These are phyloP conservation scores for Ommatoiulus sabulosus DNA, from an alignment of 2,888 invertebrate species.

Conservation along the genomic window DNA sequence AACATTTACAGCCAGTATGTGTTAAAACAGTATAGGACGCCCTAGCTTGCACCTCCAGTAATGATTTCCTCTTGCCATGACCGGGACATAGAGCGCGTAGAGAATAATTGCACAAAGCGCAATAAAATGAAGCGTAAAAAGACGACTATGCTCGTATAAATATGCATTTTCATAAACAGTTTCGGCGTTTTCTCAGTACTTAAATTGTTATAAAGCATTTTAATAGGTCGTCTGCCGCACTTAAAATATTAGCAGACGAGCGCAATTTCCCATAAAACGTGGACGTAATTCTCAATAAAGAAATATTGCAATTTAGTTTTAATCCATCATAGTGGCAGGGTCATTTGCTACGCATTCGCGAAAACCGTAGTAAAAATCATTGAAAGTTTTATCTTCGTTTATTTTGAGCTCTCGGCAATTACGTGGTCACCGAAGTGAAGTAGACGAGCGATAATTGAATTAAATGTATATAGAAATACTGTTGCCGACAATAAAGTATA, in stretches of 20 bases:
- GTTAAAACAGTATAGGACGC: too few relatives aligned
- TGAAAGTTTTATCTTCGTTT: neutral
- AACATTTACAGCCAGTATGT: too few relatives aligned
- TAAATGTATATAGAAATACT: neutral
- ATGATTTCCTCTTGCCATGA: neutral
- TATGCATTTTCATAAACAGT: slow-evolving; percentile 39
- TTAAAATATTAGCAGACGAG: slow-evolving; percentile 30
- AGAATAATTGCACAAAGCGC: neutral
- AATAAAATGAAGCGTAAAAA: slow-evolving; percentile 32
- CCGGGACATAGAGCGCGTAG: neutral
- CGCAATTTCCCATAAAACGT: neutral
- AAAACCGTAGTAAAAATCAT: neutral
- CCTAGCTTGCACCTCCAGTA: neutral
- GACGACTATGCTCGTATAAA: neutral
- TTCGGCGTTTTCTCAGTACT: neutral
- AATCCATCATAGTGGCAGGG: neutral
- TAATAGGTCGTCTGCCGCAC: neutral
- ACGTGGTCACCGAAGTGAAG: neutral
- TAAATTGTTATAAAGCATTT: slow-evolving; percentile 29
- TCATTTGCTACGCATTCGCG: neutral
- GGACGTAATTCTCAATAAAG: neutral
- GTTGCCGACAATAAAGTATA: too few relatives aligned
- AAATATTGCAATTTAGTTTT: neutral
- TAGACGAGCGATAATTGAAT: neutral
- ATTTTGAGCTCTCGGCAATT: neutral